Percentiles rank a stretch among this genome's conserved stretches.
Conservation (phyloP, 2,113 vertebrate genomes). For the Oryctolagus cuniculus region DNA sequence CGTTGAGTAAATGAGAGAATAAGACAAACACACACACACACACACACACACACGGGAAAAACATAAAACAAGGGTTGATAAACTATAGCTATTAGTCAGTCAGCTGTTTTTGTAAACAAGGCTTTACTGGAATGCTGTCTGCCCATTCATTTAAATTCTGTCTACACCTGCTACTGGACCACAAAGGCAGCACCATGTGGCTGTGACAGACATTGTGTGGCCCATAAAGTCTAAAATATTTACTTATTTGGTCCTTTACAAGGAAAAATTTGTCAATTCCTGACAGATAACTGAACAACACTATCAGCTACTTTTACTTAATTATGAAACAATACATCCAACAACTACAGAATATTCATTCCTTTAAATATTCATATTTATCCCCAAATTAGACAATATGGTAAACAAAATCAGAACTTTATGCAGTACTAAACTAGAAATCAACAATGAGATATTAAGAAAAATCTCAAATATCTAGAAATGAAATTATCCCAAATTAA, state of each 20-base stretch:
- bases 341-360: too few relatives aligned
- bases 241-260: not conserved
- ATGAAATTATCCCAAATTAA: not conserved
- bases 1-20: too few relatives aligned
- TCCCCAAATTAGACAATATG: not conserved
- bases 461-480: not conserved
- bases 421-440: not conserved
- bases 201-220: not conserved
- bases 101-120: too few relatives aligned
- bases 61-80: too few relatives aligned
- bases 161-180: not conserved
- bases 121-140: too few relatives aligned
- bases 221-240: not conserved
- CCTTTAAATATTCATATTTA: not conserved
- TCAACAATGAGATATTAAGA: not conserved
- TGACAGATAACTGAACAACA: not conserved
- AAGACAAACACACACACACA: too few relatives aligned
- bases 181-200: not conserved
- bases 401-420: not conserved
- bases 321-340: not conserved
- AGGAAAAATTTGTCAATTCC: not conserved
- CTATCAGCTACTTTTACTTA: not conserved
- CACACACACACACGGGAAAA: too few relatives aligned
- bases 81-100: too few relatives aligned
- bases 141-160: not conserved